Percentiles rank a stretch among this genome's conserved stretches.
Conservation (phyloP, 2,888 invertebrate species). For the Pristionchus mayeri region DNA sequence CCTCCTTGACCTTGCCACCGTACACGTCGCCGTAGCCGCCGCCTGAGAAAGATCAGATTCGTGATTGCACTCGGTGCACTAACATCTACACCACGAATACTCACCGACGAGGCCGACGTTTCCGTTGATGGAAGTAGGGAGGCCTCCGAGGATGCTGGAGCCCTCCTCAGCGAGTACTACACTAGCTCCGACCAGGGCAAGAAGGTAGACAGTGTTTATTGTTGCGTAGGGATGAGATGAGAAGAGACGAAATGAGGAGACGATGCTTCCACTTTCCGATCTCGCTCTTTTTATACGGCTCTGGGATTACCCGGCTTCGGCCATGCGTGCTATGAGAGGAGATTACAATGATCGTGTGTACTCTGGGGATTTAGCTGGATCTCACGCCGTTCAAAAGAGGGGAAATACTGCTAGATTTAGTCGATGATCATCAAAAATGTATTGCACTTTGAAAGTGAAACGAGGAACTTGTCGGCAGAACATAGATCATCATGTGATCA, state of each 20-base stretch:
- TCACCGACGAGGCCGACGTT: neutral
- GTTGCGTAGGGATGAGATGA: neutral
- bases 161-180: neutral
- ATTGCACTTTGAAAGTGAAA: constrained; percentile 67
- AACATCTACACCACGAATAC: neutral
- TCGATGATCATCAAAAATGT: constrained; percentile 57
- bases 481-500: no score
- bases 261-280: neutral
- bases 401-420: neutral
- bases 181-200: neutral
- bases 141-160: neutral
- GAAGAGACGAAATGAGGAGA: neutral
- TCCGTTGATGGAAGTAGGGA: neutral
- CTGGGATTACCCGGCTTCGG: neutral
- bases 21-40: neutral
- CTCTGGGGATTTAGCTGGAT: constrained; percentile 58
- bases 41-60: neutral
- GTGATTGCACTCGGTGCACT: neutral
- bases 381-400: constrained; percentile 34
- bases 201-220: neutral
- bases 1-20: neutral
- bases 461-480: neutral
- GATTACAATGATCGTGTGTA: neutral
- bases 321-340: neutral
- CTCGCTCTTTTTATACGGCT: neutral